phyloP scores from a whole-genome alignment of 2,113 vertebrate genomes.

The Dipodomys stephensi region DNA sequence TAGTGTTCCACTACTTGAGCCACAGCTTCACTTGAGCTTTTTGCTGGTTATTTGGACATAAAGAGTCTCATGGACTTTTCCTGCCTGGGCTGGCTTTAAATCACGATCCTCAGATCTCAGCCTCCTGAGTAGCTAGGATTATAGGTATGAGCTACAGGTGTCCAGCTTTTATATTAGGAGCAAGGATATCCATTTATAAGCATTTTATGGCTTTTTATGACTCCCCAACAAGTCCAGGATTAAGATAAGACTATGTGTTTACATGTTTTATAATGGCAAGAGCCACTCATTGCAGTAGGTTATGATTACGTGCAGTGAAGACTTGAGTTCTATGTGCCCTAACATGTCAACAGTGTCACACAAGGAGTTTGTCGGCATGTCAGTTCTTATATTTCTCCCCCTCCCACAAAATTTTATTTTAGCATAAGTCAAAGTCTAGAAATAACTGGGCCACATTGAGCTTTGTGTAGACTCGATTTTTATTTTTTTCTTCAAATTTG shows the following conservation, averaged over 20 bases:
- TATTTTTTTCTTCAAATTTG: neutral
- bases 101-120: no score
- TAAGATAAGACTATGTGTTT: neutral
- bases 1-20: no score
- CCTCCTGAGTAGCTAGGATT: no score
- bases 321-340: neutral
- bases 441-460: neutral
- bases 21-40: no score
- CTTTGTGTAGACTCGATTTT: neutral
- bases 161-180: neutral
- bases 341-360: neutral
- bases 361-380: neutral
- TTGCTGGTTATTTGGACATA: no score
- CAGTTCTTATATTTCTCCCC: neutral
- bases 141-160: neutral
- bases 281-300: neutral
- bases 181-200: neutral
- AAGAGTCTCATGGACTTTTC: no score
- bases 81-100: no score
- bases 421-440: neutral
- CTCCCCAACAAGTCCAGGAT: neutral
- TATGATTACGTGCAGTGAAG: accelerated
- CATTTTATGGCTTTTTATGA: neutral
- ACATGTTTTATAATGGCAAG: accelerated
- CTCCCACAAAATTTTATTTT: neutral